A percentile compares a stretch with the other conserved stretches of the same genome.
These are phyloP conservation scores for Bombus cullumanus DNA, from an alignment of 1,140 invertebrate species.

Conservation along the genomic window DNA sequence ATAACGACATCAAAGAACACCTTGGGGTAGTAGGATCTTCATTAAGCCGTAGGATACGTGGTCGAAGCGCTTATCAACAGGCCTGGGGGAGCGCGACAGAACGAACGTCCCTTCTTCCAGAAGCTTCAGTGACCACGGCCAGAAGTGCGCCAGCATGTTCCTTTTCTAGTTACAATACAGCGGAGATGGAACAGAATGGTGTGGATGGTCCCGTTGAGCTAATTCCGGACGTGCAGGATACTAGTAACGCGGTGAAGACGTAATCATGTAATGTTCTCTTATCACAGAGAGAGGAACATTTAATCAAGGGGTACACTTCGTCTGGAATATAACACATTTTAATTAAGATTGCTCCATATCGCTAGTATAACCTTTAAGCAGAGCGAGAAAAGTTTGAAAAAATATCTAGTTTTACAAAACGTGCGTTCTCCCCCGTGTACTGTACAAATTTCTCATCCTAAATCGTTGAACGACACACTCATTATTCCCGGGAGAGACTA, in stretches of 20 bases:
- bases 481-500: not conserved
- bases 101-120: conserved; percentile 77
- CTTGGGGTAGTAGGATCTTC: conserved; percentile 93
- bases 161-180: conserved; percentile 72
- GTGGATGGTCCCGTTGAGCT: conserved; percentile 52
- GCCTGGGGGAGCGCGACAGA: conserved; percentile 84
- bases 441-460: conserved; percentile 53
- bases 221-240: conserved; percentile 61
- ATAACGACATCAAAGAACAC: conserved; percentile 95
- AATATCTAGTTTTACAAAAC: conserved; percentile 22
- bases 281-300: not conserved
- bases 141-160: conserved; percentile 75
- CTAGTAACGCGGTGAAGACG: conserved; percentile 70
- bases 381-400: no score
- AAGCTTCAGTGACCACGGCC: conserved; percentile 52
- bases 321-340: not conserved
- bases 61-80: conserved; percentile 88
- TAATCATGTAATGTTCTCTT: conserved; percentile 43
- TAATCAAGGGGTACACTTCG: not conserved
- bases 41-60: conserved; percentile 88
- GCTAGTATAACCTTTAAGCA: conserved; percentile 53
- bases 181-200: conserved; percentile 68
- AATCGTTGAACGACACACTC: not conserved
- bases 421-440: conserved; percentile 15
- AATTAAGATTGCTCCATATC: conserved; percentile 28